A percentile compares a stretch with the other conserved stretches of the same genome.
Conservation (phyloP, 2,797 vertebrate species). For the Phaenicophaeus curvirostris region DNA sequence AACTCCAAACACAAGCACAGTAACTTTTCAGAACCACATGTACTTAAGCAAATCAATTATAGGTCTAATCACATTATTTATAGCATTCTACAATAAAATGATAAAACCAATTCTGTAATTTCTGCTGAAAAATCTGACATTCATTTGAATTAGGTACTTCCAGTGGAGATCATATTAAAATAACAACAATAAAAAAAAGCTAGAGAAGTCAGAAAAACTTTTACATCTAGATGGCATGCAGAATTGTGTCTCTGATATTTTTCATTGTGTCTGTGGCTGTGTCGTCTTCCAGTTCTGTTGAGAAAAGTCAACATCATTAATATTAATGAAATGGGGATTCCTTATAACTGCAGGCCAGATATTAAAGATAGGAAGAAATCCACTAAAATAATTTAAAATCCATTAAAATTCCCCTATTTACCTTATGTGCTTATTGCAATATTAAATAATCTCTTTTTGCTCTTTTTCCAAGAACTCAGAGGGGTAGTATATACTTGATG, state of each 20-base stretch:
- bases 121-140: background rate
- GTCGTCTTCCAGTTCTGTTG: background rate
- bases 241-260: background rate
- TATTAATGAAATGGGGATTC: background rate
- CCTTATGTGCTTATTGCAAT: background rate
- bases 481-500: background rate
- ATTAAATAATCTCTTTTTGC: slow-evolving; percentile 34
- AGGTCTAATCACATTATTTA: background rate
- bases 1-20: background rate
- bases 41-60: background rate
- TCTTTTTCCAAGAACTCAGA: background rate
- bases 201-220: background rate
- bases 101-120: background rate
- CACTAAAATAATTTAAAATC: background rate
- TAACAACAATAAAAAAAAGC: background rate
- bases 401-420: background rate
- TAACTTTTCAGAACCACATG: background rate
- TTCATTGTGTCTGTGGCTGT: background rate
- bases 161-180: background rate
- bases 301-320: background rate
- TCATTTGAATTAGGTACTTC: background rate
- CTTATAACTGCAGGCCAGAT: background rate
- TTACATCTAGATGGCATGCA: background rate
- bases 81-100: background rate
- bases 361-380: slow-evolving; percentile 7